Evolutionary conservation across 2,113 vertebrate genomes (phyloP), one percentile per base, ranked within the genome.

Genomic region (Tachysurus vachellii): DNA sequence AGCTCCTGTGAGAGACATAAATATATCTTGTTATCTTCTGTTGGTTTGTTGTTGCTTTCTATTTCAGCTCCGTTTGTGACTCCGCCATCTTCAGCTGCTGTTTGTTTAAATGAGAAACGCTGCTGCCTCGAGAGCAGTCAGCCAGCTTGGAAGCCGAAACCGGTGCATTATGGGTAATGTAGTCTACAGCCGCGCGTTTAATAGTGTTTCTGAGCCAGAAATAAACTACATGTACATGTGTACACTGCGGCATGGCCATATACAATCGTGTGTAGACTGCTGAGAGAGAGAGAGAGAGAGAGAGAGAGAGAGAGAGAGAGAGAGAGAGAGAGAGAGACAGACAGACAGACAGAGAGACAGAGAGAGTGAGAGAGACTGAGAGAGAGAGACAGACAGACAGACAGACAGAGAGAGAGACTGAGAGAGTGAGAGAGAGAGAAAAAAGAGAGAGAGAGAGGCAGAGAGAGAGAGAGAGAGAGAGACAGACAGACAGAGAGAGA

Each of bases 41-140:
- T 47, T 79, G 13, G 12, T 36, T 36, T 36, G 4, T 53, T 56
- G 17, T 5, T 73, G 36, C 70, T 28, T 0, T 53, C 26, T 57
- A 57, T 4, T 11, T 14, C 47, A 56, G 76, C 57, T 91, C 92
- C 93, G 91, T 92, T 94, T 94, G 94, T 94, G 92, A 94, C 94
- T 96, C 95, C 95, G 95, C 95, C 95, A 96, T 96, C 95, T 96
- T 95, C 95, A 89, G 91, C 1, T 93, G 94, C 95, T 91, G 88
- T 95, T 95, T 95, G 95, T 95, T 96, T 96, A 95, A 96, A 96
- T 96, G 94, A 94, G 95, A 95, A 94, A 95, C 93, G 94, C 95
- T 95, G 83, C 93, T 95, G 83, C 93, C 93, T 93, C 93, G 86
- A 94, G 92, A 93, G 91, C 92, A 92, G 93, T 93, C 92, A 94